These are phyloP conservation scores for Drosophila histrio DNA, from an alignment of 2,888 invertebrate genomes.

Conservation along the genomic window DNA sequence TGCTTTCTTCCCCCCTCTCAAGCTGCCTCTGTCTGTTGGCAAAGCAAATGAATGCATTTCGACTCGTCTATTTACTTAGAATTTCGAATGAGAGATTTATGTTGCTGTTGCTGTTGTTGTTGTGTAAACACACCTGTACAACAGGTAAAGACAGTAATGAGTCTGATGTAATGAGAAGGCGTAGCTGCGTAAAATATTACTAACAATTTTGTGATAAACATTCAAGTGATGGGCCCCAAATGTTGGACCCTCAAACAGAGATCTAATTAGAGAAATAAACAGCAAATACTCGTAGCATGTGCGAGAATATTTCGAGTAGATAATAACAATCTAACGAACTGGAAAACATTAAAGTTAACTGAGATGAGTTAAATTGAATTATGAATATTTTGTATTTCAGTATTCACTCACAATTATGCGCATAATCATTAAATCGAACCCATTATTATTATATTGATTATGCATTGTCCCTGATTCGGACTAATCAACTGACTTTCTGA, in stretches of 20 bases:
- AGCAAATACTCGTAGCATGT: neutral
- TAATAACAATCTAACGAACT: slow-evolving; percentile 26
- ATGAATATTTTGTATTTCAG: neutral
- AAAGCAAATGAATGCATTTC: slow-evolving; percentile 41
- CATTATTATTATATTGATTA: slow-evolving; percentile 42
- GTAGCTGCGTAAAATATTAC: slow-evolving; percentile 46
- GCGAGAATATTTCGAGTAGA: neutral
- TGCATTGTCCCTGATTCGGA: neutral
- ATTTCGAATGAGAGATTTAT: slow-evolving; percentile 37
- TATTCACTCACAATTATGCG: slow-evolving; percentile 18
- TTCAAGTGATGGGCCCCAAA: slow-evolving; percentile 1
- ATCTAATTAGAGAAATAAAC: slow-evolving; percentile 41
- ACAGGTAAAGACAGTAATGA: neutral
- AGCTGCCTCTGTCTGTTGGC: neutral
- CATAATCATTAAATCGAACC: slow-evolving; percentile 30
- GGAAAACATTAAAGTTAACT: slow-evolving; percentile 3
- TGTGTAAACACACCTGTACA: slow-evolving; percentile 43
- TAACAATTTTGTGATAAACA: slow-evolving; percentile 48
- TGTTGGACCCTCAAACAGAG: slow-evolving; percentile 12
- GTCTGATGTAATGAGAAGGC: slow-evolving; percentile 58
- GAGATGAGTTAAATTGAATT: slow-evolving; percentile 3
- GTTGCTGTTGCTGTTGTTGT: slow-evolving; percentile 38
- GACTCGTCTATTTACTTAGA: slow-evolving; percentile 53
- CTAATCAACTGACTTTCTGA: slow-evolving; percentile 38
- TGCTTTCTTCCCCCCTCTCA: neutral